Conservation (phyloP, 2,888 invertebrate genomes). For the Pyralis farinalis region DNA sequence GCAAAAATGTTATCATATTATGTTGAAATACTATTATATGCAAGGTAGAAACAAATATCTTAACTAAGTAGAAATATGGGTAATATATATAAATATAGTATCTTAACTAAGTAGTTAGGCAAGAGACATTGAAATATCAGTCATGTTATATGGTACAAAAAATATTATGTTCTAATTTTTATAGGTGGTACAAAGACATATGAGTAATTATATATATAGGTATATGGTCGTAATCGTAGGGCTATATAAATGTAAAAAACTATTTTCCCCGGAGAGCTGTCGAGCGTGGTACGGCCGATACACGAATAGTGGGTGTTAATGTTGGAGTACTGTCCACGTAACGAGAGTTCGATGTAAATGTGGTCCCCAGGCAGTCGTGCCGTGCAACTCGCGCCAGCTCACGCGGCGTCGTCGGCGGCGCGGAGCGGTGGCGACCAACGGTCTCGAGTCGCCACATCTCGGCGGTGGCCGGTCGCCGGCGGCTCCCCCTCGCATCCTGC, state of each 20-base stretch:
- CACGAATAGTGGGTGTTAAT: constrained; percentile 34
- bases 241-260: constrained; percentile 8
- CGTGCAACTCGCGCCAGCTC: constrained; percentile 26
- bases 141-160: too few species aligned
- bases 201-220: too few species aligned
- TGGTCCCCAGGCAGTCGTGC: constrained; percentile 36
- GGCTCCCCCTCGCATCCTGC: constrained; percentile 28
- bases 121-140: too few species aligned
- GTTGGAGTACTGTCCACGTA: constrained; percentile 37
- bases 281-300: constrained; percentile 18
- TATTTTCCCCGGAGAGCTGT: constrained; percentile 33
- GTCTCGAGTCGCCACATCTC: constrained; percentile 31
- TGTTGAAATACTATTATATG: too few species aligned
- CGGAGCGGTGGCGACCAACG: constrained; percentile 36
- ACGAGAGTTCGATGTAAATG: constrained; percentile 73
- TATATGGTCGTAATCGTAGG: too few species aligned
- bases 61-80: too few species aligned
- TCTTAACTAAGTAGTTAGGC: too few species aligned
- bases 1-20: too few species aligned
- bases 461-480: constrained; percentile 25
- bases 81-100: too few species aligned
- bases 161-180: too few species aligned
- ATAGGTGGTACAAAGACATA: too few species aligned
- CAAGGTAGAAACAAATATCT: too few species aligned
- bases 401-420: constrained; percentile 17